phyloP scores from a whole-genome alignment of 2,888 invertebrate genomes.

The Encarsia formosa region DNA sequence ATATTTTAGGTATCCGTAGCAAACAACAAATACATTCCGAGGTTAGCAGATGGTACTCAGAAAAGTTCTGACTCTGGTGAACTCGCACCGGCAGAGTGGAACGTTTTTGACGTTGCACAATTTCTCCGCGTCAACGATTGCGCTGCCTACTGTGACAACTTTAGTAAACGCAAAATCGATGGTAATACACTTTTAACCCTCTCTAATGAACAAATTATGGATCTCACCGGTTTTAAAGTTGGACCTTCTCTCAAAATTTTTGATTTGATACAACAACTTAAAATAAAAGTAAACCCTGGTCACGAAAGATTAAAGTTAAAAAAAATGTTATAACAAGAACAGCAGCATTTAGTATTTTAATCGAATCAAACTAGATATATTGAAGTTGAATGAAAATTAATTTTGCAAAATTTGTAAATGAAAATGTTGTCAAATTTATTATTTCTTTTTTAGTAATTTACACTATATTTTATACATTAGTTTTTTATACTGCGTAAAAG shows the following conservation, averaged over 20 bases:
- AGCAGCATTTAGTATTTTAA: conserved; percentile 20
- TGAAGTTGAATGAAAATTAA: too few species aligned
- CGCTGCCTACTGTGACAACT: conserved; percentile 59
- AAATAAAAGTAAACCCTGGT: conserved; percentile 76
- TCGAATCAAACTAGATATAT: too few species aligned
- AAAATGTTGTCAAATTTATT: too few species aligned
- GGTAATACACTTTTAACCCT: conserved; percentile 76
- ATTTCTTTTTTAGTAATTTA: too few species aligned
- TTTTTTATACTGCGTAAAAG: too few species aligned
- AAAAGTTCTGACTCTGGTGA: conserved; percentile 56
- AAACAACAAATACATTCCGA: conserved; percentile 57
- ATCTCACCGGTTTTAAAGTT: conserved; percentile 86
- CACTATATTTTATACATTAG: too few species aligned
- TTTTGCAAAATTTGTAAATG: too few species aligned
- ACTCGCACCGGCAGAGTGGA: conserved; percentile 70
- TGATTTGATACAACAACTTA: conserved; percentile 87
- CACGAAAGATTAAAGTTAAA: conserved; percentile 65
- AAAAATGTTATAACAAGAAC: conserved; percentile 59
- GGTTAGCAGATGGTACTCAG: conserved; percentile 53
- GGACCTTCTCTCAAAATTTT: conserved; percentile 91
- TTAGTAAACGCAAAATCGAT: conserved; percentile 65
- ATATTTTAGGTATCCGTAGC: conserved; percentile 49
- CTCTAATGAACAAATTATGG: conserved; percentile 86
- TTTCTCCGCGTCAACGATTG: conserved; percentile 86
- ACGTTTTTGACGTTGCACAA: conserved; percentile 78